These are phyloP conservation scores for Dolichotis patagonum DNA, from an alignment of 2,113 vertebrate genomes.

Conservation along the genomic window DNA sequence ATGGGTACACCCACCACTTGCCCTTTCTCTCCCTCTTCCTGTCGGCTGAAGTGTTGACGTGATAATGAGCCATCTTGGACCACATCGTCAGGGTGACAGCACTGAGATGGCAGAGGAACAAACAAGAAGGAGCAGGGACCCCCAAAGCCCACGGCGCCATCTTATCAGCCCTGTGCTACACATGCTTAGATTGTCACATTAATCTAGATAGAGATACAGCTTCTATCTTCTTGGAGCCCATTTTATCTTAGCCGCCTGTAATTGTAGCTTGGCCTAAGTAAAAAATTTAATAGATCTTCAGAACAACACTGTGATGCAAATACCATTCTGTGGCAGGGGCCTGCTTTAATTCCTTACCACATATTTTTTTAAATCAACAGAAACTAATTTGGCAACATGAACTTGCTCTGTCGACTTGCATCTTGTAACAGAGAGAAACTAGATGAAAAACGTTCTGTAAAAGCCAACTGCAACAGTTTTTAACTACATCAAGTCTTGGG, in stretches of 20 bases:
- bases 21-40: constrained; percentile 47
- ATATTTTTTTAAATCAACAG: constrained; percentile 2
- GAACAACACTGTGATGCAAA: constrained; percentile 28
- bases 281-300: constrained; percentile 39
- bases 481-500: background rate
- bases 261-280: background rate
- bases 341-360: constrained; percentile 1
- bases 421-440: background rate
- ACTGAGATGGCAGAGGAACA: constrained; percentile 71
- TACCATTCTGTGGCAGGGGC: background rate
- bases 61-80: constrained; percentile 59
- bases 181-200: background rate
- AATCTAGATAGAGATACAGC: constrained; percentile 60
- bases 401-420: background rate
- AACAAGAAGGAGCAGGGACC: background rate
- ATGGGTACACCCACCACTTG: background rate
- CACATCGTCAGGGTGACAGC: background rate
- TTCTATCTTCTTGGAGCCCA: constrained; percentile 55
- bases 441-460: background rate
- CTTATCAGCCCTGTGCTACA: constrained; percentile 65
- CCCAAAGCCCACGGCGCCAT: constrained; percentile 59
- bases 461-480: constrained; percentile 30
- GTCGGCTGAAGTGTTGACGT: constrained; percentile 65
- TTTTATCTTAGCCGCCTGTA: constrained; percentile 38
- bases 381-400: background rate